Evolutionary conservation across 2,888 invertebrate genomes (phyloP).

Genomic region (Petrolisthes cinctipes): DNA sequence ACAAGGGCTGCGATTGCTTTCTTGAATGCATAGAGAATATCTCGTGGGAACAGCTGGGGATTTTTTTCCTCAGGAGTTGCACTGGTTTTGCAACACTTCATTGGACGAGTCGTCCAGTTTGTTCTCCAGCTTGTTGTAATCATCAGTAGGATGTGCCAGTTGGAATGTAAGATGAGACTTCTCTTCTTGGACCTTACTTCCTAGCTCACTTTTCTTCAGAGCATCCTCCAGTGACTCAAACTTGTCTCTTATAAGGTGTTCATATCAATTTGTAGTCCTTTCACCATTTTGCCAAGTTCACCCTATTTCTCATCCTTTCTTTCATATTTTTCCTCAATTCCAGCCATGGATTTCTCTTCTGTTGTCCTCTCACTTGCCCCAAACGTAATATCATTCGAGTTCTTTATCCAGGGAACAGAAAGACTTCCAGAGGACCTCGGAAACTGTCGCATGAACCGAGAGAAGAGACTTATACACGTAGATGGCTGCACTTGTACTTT

Average conservation of each 20-base stretch:
- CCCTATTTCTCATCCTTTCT: background rate
- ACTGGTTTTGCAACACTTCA: too few species aligned
- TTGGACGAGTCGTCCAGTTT: too few species aligned
- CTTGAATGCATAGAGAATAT: too few species aligned
- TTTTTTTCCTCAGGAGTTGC: too few species aligned
- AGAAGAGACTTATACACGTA: slow-evolving; percentile 44
- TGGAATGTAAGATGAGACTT: slow-evolving; percentile 37
- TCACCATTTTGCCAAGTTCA: slow-evolving; percentile 8
- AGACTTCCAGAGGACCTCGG: slow-evolving; percentile 52
- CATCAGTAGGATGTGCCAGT: slow-evolving; percentile 41
- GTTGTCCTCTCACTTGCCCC: too few species aligned
- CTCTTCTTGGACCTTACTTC: slow-evolving; percentile 45
- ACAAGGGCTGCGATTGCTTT: too few species aligned
- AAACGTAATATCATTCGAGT: slow-evolving; percentile 33
- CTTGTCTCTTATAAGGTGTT: slow-evolving; percentile 51
- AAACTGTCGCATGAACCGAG: slow-evolving; percentile 53
- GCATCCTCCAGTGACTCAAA: slow-evolving; percentile 39
- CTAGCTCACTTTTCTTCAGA: slow-evolving; percentile 48
- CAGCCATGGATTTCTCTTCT: too few species aligned
- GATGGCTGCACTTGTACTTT: slow-evolving; percentile 3
- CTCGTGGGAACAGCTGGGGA: too few species aligned
- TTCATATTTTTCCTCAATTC: background rate
- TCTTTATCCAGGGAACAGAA: slow-evolving; percentile 60
- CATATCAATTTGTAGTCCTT: slow-evolving; percentile 47
- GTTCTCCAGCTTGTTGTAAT: slow-evolving; percentile 17